A percentile compares a stretch with the other conserved stretches of the same genome.
These are phyloP conservation scores for Acanthurus leucopareius DNA, from an alignment of 2,797 vertebrate genomes.

Conservation along the genomic window DNA sequence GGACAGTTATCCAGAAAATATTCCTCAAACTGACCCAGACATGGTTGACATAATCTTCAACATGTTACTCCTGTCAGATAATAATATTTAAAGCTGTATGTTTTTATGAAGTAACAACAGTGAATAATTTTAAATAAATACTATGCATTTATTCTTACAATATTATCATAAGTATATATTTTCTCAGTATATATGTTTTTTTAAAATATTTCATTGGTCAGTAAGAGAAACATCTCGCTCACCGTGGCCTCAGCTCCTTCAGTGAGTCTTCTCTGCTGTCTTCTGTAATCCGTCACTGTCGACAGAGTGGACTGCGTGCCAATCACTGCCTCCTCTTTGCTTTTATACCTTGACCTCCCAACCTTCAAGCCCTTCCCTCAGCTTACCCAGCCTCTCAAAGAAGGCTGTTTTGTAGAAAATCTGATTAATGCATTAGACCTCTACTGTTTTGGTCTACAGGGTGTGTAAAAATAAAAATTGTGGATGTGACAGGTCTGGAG, in stretches of 20 bases:
- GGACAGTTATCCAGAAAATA: background rate
- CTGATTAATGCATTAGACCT: constrained; percentile 73
- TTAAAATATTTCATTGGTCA: constrained; percentile 4
- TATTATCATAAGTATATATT: background rate
- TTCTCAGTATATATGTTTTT: background rate
- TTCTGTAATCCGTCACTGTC: constrained; percentile 58
- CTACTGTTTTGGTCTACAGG: constrained; percentile 49
- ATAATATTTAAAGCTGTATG: no score
- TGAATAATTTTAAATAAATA: background rate
- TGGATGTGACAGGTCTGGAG: constrained; percentile 3
- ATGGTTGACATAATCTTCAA: no score
- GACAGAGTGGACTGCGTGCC: constrained; percentile 15
- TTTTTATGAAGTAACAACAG: no score
- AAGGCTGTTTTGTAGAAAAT: constrained; percentile 66
- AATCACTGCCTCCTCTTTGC: constrained; percentile 32
- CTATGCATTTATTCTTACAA: background rate
- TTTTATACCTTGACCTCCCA: constrained; percentile 73
- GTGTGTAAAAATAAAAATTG: constrained; percentile 69
- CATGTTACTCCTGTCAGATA: background rate
- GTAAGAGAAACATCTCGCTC: constrained; percentile 40
- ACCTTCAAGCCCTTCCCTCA: constrained; percentile 58
- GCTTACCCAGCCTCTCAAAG: constrained; percentile 54
- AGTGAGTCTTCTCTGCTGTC: constrained; percentile 32
- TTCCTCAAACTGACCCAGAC: no score
- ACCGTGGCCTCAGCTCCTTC: constrained; percentile 49